Percentiles rank a stretch among this genome's conserved stretches.
Evolutionary conservation across 2,113 vertebrate species (phyloP).

Genomic region (Coturnix japonica): DNA sequence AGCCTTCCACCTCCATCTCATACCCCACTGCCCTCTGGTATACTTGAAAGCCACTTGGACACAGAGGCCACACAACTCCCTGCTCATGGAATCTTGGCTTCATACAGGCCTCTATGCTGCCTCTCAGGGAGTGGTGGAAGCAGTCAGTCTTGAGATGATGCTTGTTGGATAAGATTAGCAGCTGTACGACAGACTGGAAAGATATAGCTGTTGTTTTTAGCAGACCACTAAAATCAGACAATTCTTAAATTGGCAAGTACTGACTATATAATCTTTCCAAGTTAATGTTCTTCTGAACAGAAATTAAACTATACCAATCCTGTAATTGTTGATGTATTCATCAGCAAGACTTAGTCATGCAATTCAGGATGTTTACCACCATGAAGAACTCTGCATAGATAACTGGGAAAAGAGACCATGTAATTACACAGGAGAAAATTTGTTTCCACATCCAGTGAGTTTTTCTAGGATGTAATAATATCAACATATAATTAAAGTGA

Average conservation of each 20-base stretch:
- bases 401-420: background rate
- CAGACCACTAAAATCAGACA: background rate
- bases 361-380: background rate
- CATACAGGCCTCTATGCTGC: no score
- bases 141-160: rapidly evolving
- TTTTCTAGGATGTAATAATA: background rate
- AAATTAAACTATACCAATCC: background rate
- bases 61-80: rapidly evolving
- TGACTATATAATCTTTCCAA: background rate
- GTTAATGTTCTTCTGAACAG: background rate
- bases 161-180: background rate
- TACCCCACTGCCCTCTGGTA: background rate
- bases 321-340: background rate
- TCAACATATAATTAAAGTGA: background rate
- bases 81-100: rapidly evolving
- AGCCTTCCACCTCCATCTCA: rapidly evolving
- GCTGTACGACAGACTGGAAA: background rate
- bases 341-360: background rate
- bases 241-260: background rate
- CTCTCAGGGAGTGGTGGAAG: background rate
- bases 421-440: background rate
- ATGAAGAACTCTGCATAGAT: background rate
- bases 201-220: background rate
- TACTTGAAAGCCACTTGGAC: background rate
- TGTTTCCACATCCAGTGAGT: background rate